phyloP scores from a whole-genome alignment of 2,888 invertebrate genomes.

The Sisyra terminalis region DNA sequence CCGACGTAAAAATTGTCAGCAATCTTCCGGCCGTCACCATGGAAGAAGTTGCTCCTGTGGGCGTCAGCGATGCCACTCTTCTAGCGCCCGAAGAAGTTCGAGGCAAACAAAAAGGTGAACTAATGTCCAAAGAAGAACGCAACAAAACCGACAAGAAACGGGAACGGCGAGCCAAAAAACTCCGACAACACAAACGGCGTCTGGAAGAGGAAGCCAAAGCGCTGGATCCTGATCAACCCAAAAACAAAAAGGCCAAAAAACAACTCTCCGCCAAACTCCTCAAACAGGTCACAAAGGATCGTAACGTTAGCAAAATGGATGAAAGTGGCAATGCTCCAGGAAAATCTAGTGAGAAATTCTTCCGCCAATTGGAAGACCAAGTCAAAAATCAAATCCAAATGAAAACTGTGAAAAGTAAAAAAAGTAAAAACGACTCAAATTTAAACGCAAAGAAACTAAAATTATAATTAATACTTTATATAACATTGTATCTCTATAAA shows the following conservation, averaged over 20 bases:
- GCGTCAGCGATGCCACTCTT: constrained; percentile 66
- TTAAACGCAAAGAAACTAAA: constrained; percentile 42
- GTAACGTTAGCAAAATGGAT: constrained; percentile 39
- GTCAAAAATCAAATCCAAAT: constrained; percentile 34
- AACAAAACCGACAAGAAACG: constrained; percentile 77
- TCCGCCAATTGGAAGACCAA: constrained; percentile 70
- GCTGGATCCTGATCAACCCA: constrained; percentile 32
- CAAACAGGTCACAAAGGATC: constrained; percentile 45
- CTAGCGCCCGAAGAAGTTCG: constrained; percentile 88
- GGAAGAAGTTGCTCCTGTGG: constrained; percentile 91
- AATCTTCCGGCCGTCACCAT: constrained; percentile 82
- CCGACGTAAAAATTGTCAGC: constrained; percentile 78
- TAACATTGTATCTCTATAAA: neutral
- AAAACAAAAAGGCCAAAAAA: constrained; percentile 34
- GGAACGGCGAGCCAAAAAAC: constrained; percentile 74
- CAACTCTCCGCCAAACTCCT: constrained; percentile 40
- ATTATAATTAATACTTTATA: constrained; percentile 26
- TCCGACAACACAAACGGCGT: constrained; percentile 44
- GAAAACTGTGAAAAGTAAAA: constrained; percentile 22
- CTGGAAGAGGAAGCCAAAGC: constrained; percentile 30
- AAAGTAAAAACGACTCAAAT: constrained; percentile 20
- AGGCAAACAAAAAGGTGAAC: constrained; percentile 33
- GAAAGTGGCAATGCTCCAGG: constrained; percentile 30
- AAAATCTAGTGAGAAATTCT: constrained; percentile 72
- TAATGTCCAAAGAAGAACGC: constrained; percentile 54